Conservation (phyloP, 2,797 vertebrate genomes). For the Clarias fuscus region DNA sequence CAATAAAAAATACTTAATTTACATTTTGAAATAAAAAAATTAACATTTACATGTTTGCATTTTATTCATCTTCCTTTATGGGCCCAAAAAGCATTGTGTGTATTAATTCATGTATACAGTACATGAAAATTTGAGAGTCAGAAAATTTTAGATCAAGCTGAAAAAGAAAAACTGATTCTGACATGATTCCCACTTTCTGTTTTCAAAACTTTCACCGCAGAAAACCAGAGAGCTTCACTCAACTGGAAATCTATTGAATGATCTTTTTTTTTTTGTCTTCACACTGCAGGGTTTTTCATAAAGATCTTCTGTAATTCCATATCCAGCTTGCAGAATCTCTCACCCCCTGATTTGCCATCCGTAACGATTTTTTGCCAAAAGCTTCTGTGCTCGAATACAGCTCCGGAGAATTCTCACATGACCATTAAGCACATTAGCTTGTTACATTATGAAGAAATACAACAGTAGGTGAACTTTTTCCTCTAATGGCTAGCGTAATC, state of each 20-base stretch:
- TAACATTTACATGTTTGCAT: no score
- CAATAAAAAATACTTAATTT: no score
- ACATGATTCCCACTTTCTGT: neutral
- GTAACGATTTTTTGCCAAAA: conserved; percentile 23
- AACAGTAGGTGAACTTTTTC: conserved; percentile 34
- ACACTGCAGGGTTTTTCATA: conserved; percentile 43
- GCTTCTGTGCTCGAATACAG: conserved; percentile 28
- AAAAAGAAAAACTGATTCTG: neutral
- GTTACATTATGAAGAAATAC: conserved; percentile 36
- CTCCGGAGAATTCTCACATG: conserved; percentile 40
- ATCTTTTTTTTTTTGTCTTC: conserved; percentile 26
- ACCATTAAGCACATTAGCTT: conserved; percentile 53
- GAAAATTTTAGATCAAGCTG: no score
- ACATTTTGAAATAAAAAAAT: no score
- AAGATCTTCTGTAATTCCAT: conserved; percentile 43
- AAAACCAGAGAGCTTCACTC: neutral
- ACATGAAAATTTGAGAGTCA: no score
- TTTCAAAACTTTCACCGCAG: neutral
- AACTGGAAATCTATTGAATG: neutral
- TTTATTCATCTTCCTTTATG: no score
- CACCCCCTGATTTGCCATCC: neutral
- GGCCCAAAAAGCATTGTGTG: no score
- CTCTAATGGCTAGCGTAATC: conserved; percentile 49
- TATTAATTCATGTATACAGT: no score
- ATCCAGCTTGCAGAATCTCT: conserved; percentile 17